A percentile compares a stretch with the other conserved stretches of the same genome.
Evolutionary conservation across 1,140 invertebrate genomes (phyloP).

Genomic region (Lutraria rhynchaena): DNA sequence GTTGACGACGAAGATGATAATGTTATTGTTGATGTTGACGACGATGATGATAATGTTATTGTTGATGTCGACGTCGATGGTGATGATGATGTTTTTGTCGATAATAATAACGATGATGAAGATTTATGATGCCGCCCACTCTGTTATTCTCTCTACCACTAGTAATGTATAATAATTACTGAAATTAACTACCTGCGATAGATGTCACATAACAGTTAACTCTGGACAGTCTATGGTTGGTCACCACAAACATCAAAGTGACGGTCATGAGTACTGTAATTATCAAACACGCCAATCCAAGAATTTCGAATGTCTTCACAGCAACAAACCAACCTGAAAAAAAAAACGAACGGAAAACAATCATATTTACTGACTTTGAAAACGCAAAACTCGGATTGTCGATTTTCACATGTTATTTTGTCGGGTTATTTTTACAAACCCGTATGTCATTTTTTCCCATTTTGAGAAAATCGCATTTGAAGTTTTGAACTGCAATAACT

Average conservation of each 20-base stretch:
- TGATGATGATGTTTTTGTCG: constrained; percentile 11
- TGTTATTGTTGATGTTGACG: neutral
- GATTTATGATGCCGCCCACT: too few species aligned
- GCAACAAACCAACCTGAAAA: too few species aligned
- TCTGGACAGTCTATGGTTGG: neutral
- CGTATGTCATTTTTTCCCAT: too few species aligned
- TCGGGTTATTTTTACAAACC: too few species aligned
- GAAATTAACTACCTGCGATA: neutral
- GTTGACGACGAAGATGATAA: constrained; percentile 6
- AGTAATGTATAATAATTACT: neutral
- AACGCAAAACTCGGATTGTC: too few species aligned
- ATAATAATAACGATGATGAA: constrained; percentile 28
- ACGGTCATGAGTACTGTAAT: neutral
- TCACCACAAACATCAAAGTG: neutral
- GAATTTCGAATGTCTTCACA: too few species aligned
- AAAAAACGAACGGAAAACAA: too few species aligned
- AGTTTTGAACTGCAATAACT: too few species aligned
- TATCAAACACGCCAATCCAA: neutral
- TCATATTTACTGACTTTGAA: too few species aligned
- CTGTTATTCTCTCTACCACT: too few species aligned
- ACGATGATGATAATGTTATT: constrained; percentile 24
- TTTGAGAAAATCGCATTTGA: too few species aligned
- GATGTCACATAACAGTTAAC: neutral
- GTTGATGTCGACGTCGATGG: constrained; percentile 5
- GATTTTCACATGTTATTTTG: too few species aligned